phyloP scores from a whole-genome alignment of 2,113 vertebrate genomes.

The Clarias gariepinus region DNA sequence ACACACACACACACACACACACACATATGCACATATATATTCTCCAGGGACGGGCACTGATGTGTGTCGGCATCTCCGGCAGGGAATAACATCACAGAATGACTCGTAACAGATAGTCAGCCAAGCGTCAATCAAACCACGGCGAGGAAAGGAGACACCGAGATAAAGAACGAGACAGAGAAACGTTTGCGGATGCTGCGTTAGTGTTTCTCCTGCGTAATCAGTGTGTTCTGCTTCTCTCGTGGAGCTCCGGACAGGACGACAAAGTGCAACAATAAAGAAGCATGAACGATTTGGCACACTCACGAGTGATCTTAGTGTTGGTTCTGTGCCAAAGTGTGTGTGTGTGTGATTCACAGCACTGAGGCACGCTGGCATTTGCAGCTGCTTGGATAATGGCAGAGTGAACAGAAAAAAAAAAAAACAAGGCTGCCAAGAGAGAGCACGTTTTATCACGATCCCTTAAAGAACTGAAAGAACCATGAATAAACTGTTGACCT shows the following conservation, averaged over 20 bases:
- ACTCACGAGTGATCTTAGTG: background rate
- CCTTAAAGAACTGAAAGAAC: background rate
- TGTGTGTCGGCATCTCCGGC: constrained; percentile 29
- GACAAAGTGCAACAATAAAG: background rate
- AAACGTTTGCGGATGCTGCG: background rate
- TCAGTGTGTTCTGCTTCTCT: background rate
- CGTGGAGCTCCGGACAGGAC: background rate
- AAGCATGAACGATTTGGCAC: background rate
- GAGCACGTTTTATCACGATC: background rate
- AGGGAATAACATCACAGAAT: constrained; percentile 33
- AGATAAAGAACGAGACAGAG: background rate
- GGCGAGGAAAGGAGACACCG: background rate
- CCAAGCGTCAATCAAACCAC: constrained; percentile 38
- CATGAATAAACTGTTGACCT: background rate
- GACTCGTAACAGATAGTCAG: constrained; percentile 38
- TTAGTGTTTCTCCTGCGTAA: background rate
- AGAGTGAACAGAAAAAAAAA: too few relatives aligned
- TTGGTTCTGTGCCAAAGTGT: constrained; percentile 15
- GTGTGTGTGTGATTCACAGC: too few relatives aligned
- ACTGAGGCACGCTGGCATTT: constrained; percentile 41
- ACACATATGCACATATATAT: constrained; percentile 4
- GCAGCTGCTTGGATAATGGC: background rate
- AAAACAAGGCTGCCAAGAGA: background rate
- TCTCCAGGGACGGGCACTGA: constrained; percentile 19
- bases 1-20: background rate